These are phyloP conservation scores for Drosophila anceps DNA, from an alignment of 2,888 invertebrate species.

Conservation along the genomic window DNA sequence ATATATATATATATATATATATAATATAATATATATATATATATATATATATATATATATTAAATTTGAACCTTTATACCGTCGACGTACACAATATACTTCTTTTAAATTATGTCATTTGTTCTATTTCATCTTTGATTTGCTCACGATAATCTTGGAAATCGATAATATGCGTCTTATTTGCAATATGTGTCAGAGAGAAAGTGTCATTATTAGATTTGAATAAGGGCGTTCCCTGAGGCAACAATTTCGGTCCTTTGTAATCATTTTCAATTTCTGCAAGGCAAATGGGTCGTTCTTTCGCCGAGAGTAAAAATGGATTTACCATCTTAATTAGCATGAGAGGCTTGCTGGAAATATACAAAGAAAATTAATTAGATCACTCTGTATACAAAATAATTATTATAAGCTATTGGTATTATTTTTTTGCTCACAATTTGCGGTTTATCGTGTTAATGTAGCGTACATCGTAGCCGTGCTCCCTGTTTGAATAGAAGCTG, in stretches of 20 bases:
- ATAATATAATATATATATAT: no score
- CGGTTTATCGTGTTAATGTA: slow-evolving; percentile 25
- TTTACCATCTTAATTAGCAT: slow-evolving; percentile 12
- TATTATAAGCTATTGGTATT: no score
- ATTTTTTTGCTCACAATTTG: neutral
- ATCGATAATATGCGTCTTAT: neutral
- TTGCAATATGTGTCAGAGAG: neutral
- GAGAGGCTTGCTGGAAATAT: slow-evolving; percentile 18
- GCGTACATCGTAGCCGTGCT: slow-evolving; percentile 23
- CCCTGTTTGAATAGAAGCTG: slow-evolving; percentile 13
- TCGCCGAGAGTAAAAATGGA: slow-evolving; percentile 37
- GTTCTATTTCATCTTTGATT: neutral
- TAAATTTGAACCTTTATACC: no score
- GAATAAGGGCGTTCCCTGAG: slow-evolving; percentile 17
- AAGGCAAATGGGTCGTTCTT: slow-evolving; percentile 43
- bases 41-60: no score
- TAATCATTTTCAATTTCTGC: neutral
- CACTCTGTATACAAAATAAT: no score
- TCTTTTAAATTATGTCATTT: neutral
- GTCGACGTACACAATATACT: no score
- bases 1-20: no score
- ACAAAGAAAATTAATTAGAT: neutral
- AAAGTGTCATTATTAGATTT: neutral
- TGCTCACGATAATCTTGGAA: neutral
- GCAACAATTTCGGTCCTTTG: rapidly evolving